Base-by-base conservation (phyloP, 2,113 vertebrate species). In the Silurus meridionalis region DNA sequence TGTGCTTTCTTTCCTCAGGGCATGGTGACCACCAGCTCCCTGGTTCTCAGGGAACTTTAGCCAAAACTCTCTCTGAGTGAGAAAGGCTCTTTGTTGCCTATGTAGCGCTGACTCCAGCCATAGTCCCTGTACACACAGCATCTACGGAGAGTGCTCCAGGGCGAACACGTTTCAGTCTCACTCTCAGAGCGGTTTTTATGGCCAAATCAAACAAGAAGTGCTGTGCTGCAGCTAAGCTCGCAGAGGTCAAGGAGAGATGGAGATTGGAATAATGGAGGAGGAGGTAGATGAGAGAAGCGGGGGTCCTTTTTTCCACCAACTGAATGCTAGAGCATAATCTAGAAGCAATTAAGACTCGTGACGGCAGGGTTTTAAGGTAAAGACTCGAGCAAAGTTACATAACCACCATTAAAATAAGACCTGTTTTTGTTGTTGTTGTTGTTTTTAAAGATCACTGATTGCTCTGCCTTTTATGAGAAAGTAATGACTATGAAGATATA, bases 81-180 rank as follows among this genome's bases (percentile, higher is more conserved):
- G 85, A 86, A 86, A 82, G 85, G 85, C 80, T 64, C 85, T 86
- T 86, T 86, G 85, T 82, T 86, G 85, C 85, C 64, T 52, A 75
- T 63, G 50, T 17, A 82, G 80, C n/a, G n/a, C 58, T 2, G 55
- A 52, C 66, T 85, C 66, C 79, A 86, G 55, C 28, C 64, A 53
- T 25, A n/a, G 52, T 46, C 67, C 67, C 28, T 28, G 55, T 50
- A 77, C 69, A 75, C 80, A 83, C 57, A 66, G 80, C 80, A 77
- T 52, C 85, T 11, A 52, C 37, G 67, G 55, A 85, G 61, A 57
- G 61, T 23, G 53, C 77, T 80, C 69, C 58, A 72, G 61, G 55
- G 55, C 85, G 9, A 86, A 82, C 85, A 86, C 69, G 28, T 55
- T 61, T 86, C 11, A 63, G 69, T 58, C 85, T 82, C 80, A 19